phyloP scores from a whole-genome alignment of 2,888 invertebrate genomes.

The Shargacucullia verbasci region DNA sequence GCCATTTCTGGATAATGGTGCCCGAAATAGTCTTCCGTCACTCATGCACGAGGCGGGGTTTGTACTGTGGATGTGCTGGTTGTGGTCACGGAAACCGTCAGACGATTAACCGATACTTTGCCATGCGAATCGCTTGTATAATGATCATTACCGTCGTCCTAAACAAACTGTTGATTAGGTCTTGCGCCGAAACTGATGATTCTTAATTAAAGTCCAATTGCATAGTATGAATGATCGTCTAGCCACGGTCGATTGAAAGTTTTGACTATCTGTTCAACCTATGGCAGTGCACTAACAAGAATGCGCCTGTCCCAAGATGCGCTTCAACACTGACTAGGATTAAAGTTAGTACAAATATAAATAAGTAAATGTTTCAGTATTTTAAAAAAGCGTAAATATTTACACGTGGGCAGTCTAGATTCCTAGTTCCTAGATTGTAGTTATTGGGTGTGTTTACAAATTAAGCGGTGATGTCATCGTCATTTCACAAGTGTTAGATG shows the following conservation, averaged over 20 bases:
- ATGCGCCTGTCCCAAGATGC: not conserved
- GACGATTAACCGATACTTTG: slow-evolving; percentile 19
- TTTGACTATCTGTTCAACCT: no score
- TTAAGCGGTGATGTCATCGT: slow-evolving; percentile 64
- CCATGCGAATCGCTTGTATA: slow-evolving; percentile 16
- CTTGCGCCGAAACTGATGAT: slow-evolving; percentile 12
- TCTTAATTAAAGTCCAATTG: slow-evolving; percentile 23
- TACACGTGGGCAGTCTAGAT: slow-evolving; percentile 32
- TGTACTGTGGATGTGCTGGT: slow-evolving; percentile 53
- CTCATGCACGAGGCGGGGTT: slow-evolving; percentile 72
- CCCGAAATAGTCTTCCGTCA: slow-evolving; percentile 83
- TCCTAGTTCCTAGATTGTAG: slow-evolving; percentile 14
- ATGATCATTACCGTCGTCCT: slow-evolving; percentile 11
- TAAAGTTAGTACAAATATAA: no score
- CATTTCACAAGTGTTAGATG: slow-evolving; percentile 44
- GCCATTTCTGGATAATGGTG: slow-evolving; percentile 86
- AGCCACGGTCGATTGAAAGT: no score
- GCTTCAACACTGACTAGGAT: no score
- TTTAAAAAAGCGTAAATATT: slow-evolving; percentile 3
- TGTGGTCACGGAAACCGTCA: slow-evolving; percentile 46
- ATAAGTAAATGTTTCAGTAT: no score
- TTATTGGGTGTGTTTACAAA: slow-evolving; percentile 55
- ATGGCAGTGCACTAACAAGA: no score
- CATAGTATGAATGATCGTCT: slow-evolving; percentile 32
- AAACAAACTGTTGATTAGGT: slow-evolving; percentile 28